phyloP scores from a whole-genome alignment of 2,113 vertebrate species.

The Sciurus niger region DNA sequence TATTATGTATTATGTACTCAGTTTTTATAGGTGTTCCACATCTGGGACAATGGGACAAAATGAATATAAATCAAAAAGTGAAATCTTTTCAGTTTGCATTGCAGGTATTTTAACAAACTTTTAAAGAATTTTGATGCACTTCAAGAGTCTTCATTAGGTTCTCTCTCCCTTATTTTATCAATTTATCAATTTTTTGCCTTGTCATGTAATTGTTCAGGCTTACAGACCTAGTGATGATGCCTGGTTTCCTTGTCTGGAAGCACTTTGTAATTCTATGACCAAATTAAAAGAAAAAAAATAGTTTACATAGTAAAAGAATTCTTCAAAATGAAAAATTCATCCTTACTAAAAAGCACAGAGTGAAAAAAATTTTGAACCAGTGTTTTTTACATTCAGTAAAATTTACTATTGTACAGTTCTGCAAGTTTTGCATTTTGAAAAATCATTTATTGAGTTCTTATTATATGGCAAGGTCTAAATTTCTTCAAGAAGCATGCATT shows the following conservation, averaged over 20 bases:
- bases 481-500: not conserved
- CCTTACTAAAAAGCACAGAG: constrained; percentile 13
- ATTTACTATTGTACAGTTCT: not conserved
- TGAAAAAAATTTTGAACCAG: not conserved
- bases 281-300: not conserved
- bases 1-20: not conserved
- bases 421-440: constrained; percentile 35
- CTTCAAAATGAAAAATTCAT: constrained; percentile 49
- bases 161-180: not conserved
- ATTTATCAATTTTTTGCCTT: constrained; percentile 13
- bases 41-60: not conserved
- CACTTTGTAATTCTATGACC: constrained; percentile 35
- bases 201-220: not conserved
- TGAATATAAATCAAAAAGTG: constrained; percentile 30
- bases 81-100: not conserved
- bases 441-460: not conserved
- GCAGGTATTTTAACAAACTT: constrained; percentile 20
- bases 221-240: not conserved
- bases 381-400: not conserved
- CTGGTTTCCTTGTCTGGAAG: not conserved
- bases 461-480: not conserved
- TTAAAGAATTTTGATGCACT: constrained; percentile 3
- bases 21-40: not conserved
- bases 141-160: constrained; percentile 14
- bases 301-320: constrained; percentile 32